Base-by-base conservation (phyloP, 2,888 invertebrate species). In the Lydus trimaculatus region DNA sequence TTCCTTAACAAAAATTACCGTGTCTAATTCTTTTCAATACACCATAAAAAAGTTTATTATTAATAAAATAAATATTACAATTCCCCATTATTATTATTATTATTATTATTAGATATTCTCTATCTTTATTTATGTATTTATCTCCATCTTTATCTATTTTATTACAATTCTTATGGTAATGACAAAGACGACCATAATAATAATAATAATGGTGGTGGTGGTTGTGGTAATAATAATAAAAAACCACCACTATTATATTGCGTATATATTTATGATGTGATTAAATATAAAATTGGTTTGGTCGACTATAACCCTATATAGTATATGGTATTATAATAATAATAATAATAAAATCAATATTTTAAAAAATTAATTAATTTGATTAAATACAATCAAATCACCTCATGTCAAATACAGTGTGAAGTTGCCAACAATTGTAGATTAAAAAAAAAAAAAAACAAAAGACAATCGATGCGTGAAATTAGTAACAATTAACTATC, bases 401-500 rank as follows among this genome's bases (percentile, higher is more conserved):
- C 7, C 48, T 36, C 20, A 20, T 48, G 20, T 48, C 48, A 20
- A 48, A 20, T 48, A 20, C 48, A 20, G 48, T 48, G 48, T 20
- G 48, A 48, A 48, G 48, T 48, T 48, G 48, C n/a, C n/a, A 43
- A 11, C 48, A 48, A 48, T 48, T 17, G 20, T 39, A 43, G 5
- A 15, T n/a, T n/a, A n/a, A n/a, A n/a, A n/a, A n/a, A n/a, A 39
- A 39, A 43, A 17, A n/a, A 58, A 61, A 69, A 72, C 69, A 71
- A 74, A 74, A 74, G 72, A 60, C 69, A 63, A 69, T 66, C 71
- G 71, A 68, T 66, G 66, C 64, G 58, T 62, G 65, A 67, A 71
- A 65, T 65, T 64, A 64, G 66, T 67, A 61, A 71, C 64, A 69
- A 71, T 72, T 62, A 71, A 69, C 43, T 43, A 43, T 43, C 43